Evolutionary conservation across 2,113 vertebrate genomes (phyloP), one percentile per base, ranked within the genome.

Genomic region (Syngnathus floridae): DNA sequence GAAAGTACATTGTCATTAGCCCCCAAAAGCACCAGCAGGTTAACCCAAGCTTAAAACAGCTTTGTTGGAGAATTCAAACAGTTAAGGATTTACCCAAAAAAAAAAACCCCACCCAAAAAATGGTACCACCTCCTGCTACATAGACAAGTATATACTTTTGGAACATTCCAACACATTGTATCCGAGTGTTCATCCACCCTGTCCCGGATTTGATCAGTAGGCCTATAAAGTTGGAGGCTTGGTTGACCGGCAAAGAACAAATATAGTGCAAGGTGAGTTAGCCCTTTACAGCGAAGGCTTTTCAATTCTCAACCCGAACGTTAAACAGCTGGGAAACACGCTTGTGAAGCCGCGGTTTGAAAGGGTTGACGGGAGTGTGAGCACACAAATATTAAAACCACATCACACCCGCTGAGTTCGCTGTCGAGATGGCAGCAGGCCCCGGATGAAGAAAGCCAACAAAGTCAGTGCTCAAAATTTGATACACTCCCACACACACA

Each of bases 141-240:
- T 87, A 85, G 26, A 31, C 26, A 31, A 31, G 40, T 11, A 73
- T 66, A 43, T 70, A 83, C 75, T 84, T 76, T 68, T 63, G 72
- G 73, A 74, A 82, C 67, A 81, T 71, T 69, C 65, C 62, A 58
- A 78, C 64, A 68, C 71, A 71, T 67, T 56, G 67, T 36, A 71
- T 77, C 61, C 66, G 69, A 70, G 61, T 62, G 72, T 62, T 71
- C 55, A 76, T 21, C 67, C 76, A 81, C 54, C 67, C 72, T 61
- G 66, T 78, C 52, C 70, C 76, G 56, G 62, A 83, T 71, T 83
- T 88, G 86, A 86, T 84, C 87, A 76, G 67, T 67, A 83, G 79
- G 83, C 78, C 82, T 75, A 63, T 65, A 59, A 56, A 74, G 46
- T 65, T 65, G 17, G 69, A 76, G 67, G 64, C 71, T 69, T 35